Conservation (phyloP, 2,888 invertebrate species). For the Notodonta ziczac region DNA sequence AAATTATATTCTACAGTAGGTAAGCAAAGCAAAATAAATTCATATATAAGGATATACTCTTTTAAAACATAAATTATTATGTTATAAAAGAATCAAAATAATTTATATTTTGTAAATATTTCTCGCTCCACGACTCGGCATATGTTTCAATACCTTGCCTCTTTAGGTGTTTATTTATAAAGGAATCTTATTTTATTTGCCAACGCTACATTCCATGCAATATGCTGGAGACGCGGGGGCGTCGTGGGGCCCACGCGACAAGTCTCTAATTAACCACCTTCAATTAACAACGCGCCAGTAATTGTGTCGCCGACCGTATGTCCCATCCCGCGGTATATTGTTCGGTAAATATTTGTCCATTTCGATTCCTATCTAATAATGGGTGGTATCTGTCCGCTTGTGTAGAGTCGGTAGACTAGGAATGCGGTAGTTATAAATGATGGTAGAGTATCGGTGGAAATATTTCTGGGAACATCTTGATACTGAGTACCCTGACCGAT, state of each 20-base stretch:
- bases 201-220: constrained; percentile 38
- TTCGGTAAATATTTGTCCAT: constrained; percentile 28
- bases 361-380: constrained; percentile 7
- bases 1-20: too few species aligned
- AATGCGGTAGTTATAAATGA: constrained; percentile 10
- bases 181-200: constrained; percentile 29
- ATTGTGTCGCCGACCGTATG: constrained; percentile 60
- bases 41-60: too few species aligned
- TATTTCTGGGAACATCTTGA: not conserved
- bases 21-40: too few species aligned
- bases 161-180: not conserved
- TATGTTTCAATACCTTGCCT: too few species aligned
- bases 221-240: constrained; percentile 53
- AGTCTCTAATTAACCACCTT: constrained; percentile 72
- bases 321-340: constrained; percentile 30
- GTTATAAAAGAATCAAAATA: too few species aligned
- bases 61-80: too few species aligned
- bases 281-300: constrained; percentile 68
- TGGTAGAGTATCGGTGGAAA: not conserved
- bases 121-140: too few species aligned
- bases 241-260: constrained; percentile 68
- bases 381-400: constrained; percentile 1
- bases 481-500: not conserved
- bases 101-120: too few species aligned
- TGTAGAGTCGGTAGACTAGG: not conserved